Evolutionary conservation across 2,888 invertebrate species (phyloP), one percentile per base, ranked within the genome.

Genomic region (Acleris holmiana): DNA sequence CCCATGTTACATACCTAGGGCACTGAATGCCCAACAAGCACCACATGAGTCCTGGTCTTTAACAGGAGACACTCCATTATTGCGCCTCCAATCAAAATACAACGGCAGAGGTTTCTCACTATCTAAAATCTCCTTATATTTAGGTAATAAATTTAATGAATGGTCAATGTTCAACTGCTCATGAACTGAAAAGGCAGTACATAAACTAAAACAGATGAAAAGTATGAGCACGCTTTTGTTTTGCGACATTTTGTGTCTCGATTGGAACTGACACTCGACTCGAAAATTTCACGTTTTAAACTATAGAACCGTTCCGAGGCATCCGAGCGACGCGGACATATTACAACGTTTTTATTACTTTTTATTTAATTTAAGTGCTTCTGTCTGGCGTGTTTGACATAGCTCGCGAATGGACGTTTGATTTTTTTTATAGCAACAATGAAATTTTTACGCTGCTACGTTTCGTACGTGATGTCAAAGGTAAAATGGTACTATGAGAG

Each of bases 21-120:
- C 65, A 61, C 80, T 79, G 60, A 87, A 87, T 0, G 85, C 86
- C 85, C 85, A 87, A 48, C 85, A 84, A 1, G 84, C 85, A 0
- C 49, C 66, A 62, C 87, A 87, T 0, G 0, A 0, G 1, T n/a
- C 2, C 58, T 87, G 85, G 55, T 83, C 62, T 64, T 85, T 86
- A 1, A 87, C 81, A 0, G 84, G 81, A 0, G 83, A 73, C 0
- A 87, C 80, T 61, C 63, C 50, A 0, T 35, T 29, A 0, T 57
- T 4, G 0, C 68, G 40, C 35, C 85, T 76, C 86, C 86, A 87
- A 67, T 87, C 86, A 56, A 68, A 80, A 10, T 68, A 67, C 0
- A 47, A 19, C 0, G 84, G 79, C 0, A 46, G 13, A 13, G 35
- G 35, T 35, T 35, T 35, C 35, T 13, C 35, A 35, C 13, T 13